These are phyloP conservation scores for Candoia aspera DNA, from an alignment of 2,113 vertebrate genomes.

Conservation along the genomic window DNA sequence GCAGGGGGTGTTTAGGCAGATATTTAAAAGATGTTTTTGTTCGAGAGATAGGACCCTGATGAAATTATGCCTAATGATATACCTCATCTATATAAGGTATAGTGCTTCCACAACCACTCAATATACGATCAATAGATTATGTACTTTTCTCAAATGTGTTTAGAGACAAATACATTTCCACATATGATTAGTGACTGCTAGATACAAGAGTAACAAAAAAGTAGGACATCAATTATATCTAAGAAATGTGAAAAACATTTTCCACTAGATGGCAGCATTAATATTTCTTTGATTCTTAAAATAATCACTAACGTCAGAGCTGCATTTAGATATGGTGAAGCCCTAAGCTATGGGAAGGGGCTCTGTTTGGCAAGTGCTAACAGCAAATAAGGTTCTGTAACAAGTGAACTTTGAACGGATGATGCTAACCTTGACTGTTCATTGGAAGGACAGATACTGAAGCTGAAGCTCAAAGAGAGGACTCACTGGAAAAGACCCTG, in stretches of 20 bases:
- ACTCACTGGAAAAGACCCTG: too few relatives aligned
- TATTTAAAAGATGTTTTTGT: neutral
- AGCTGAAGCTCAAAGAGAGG: too few relatives aligned
- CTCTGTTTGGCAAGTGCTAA: neutral
- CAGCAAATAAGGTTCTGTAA: neutral
- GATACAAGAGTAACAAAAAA: neutral
- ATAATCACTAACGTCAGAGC: neutral
- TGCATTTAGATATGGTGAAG: neutral
- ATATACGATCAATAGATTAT: neutral
- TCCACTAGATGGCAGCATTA: constrained; percentile 64
- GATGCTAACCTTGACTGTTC: too few relatives aligned
- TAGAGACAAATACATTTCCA: neutral
- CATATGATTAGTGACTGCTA: neutral
- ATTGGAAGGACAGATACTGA: too few relatives aligned
- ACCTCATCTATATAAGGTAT: neutral
- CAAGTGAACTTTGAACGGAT: neutral
- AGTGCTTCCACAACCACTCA: neutral
- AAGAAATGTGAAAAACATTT: neutral
- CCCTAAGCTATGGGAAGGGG: neutral
- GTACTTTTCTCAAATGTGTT: neutral
- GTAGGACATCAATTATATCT: neutral
- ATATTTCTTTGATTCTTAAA: constrained; percentile 16
- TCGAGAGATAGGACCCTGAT: neutral
- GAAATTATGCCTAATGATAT: neutral
- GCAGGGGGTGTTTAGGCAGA: neutral